Conservation (phyloP, 2,888 invertebrate genomes). For the Meliscaeva auricollis region DNA sequence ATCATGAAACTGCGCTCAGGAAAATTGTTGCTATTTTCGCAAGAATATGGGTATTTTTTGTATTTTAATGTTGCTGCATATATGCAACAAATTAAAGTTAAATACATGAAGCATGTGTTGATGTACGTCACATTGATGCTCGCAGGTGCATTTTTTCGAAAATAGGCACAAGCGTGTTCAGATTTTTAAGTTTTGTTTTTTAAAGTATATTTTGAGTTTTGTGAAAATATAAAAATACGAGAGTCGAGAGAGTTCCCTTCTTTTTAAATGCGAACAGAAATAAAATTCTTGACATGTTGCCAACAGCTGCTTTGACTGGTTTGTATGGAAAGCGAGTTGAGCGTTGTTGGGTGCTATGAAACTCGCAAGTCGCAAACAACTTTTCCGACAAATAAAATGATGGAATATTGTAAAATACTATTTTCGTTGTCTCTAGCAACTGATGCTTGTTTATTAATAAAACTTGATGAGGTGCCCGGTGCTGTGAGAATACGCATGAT, state of each 20-base stretch:
- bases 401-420: constrained; percentile 69
- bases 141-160: constrained; percentile 69
- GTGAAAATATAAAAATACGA: constrained; percentile 60
- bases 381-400: constrained; percentile 65
- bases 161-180: constrained; percentile 50
- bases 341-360: constrained; percentile 52
- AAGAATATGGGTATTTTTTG: constrained; percentile 29
- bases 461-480: constrained; percentile 36
- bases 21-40: constrained; percentile 34
- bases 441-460: constrained; percentile 58
- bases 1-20: constrained; percentile 17
- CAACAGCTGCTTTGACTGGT: constrained; percentile 70
- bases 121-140: constrained; percentile 62
- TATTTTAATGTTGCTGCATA: constrained; percentile 24
- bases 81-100: constrained; percentile 33
- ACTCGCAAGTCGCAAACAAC: constrained; percentile 65
- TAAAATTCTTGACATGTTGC: constrained; percentile 76
- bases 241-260: constrained; percentile 43
- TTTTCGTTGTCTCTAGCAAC: constrained; percentile 48
- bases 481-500: not conserved
- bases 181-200: constrained; percentile 37
- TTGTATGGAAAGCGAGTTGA: constrained; percentile 58
- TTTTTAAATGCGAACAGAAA: constrained; percentile 66
- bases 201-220: constrained; percentile 46
- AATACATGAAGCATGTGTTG: constrained; percentile 44